phyloP scores from a whole-genome alignment of 2,888 invertebrate species.

The Parnassius mnemosyne region DNA sequence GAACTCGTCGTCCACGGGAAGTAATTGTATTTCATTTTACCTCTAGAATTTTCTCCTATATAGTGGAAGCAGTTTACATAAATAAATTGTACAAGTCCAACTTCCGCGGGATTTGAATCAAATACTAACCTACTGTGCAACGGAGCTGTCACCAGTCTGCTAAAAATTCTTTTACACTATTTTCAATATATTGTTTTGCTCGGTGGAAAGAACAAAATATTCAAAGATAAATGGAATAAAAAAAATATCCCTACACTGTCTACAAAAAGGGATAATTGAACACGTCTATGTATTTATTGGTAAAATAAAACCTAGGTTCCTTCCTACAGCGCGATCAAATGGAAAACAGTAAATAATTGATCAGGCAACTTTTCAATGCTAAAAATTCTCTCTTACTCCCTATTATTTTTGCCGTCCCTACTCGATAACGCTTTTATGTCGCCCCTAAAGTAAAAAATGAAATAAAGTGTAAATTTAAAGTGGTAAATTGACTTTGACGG shows the following conservation, averaged over 20 bases:
- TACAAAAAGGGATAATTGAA: constrained; percentile 10
- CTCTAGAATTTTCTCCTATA: too few relatives aligned
- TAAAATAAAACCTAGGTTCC: constrained; percentile 27
- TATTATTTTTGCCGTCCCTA: constrained; percentile 63
- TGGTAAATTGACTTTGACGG: constrained; percentile 76
- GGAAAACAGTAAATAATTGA: constrained; percentile 59
- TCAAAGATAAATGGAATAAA: background rate
- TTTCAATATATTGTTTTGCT: too few relatives aligned
- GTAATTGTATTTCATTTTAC: too few relatives aligned
- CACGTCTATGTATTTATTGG: constrained; percentile 22
- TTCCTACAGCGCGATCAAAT: constrained; percentile 41
- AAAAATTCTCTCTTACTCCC: constrained; percentile 54
- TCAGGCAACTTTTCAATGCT: constrained; percentile 65
- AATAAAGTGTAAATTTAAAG: constrained; percentile 71
- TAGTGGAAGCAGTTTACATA: too few relatives aligned
- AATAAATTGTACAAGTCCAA: too few relatives aligned
- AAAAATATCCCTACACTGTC: background rate
- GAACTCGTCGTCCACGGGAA: too few relatives aligned
- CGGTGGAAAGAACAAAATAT: too few relatives aligned
- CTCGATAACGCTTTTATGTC: constrained; percentile 74
- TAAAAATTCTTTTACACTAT: too few relatives aligned
- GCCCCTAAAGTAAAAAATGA: constrained; percentile 53
- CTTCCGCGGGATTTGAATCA: too few relatives aligned
- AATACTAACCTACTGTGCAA: too few relatives aligned
- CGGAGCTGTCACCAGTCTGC: too few relatives aligned